Evolutionary conservation across 2,888 invertebrate species (phyloP), one percentile per base, ranked within the genome.

Genomic region (Ormia ochracea): DNA sequence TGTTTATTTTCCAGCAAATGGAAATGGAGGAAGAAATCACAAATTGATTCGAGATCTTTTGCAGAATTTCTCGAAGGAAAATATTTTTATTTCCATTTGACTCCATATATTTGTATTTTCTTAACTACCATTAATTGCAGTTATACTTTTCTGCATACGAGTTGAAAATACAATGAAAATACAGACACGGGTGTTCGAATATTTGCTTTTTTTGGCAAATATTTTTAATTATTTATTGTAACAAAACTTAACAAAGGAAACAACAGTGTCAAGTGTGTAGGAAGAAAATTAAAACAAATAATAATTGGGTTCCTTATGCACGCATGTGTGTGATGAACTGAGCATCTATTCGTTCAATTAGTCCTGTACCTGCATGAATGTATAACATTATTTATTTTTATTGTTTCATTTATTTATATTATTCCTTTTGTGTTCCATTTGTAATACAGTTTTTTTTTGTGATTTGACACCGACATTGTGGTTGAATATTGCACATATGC

Each of bases 331-430:
- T 9, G 26, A n/a, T 33, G 52, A 19, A 45, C 19, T 45, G 23
- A 73, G 38, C 31, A 65, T 45, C 45, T 65, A 56, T 48, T 54
- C 54, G 36, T 63, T 56, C 59, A 74, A 70, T 68, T 52, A 50
- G 43, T 68, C 68, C 43, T 52, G 50, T 77, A 52, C 58, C 50
- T 26, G 70, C 76, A 65, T 72, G 65, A 70, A 70, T 65, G 48
- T 21, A 65, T 48, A 43, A 50, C 17, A 56, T 77, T 70, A 77
- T 70, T 70, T 77, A 65, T 77, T 70, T 17, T 65, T 50, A 63
- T 65, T 59, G 56, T 65, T 63, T 77, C 65, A 50, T 65, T 45
- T 43, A 48, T 69, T 36, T 69, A 61, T 61, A 50, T 14, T 52
- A 14, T 61, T 72, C 7, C 41, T 58, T 21, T 50, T 54, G 23